Base-by-base conservation (phyloP, 2,797 vertebrate genomes). In the Petrocephalus sullivani region DNA sequence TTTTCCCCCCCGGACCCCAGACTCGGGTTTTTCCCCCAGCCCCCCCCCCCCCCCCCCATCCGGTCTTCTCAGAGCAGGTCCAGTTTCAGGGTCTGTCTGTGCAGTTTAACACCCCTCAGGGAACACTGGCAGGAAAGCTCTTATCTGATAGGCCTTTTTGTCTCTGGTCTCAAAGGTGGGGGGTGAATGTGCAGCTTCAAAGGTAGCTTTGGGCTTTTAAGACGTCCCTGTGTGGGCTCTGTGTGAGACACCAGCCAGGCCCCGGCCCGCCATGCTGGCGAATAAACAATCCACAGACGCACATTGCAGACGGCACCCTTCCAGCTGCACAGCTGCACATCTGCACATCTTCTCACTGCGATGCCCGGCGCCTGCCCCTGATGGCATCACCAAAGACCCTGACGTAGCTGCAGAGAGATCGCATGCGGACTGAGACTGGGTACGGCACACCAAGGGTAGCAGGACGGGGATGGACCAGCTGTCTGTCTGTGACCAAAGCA, bases 11-110 rank as follows among this genome's bases (percentile, higher is more conserved):
- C n/a, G n/a, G n/a, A n/a, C n/a, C n/a, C n/a, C n/a, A n/a, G n/a
- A n/a, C n/a, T n/a, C n/a, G 92, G 91, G 92, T 90, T 92, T 93
- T 67, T 94, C 94, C 91, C 91, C 91, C 91, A 90, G 93, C 95
- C 94, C 95, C 92, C 93, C 90, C 95, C 95, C 94, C 92, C 93
- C 89, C 94, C 56, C 90, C 89, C 60, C 90, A 89, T 21, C 51
- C 46, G 14, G n/a, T 12, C 4, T 16, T 37, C 23, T 37, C 64
- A 89, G 64, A 92, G 90, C 89, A 91, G 87, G 91, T 4, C 93
- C 94, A 94, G 91, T 94, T 95, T 94, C 93, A 95, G 64, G 12
- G 12, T 37, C 64, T 37, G 28, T 33, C 28, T 16, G 64, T 37
- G 33, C 28, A 71, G 28, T 71, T 71, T 37, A 3, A 23, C 61